These are phyloP conservation scores for Cyclophora albipunctata DNA, from an alignment of 2,888 invertebrate species.

Conservation along the genomic window DNA sequence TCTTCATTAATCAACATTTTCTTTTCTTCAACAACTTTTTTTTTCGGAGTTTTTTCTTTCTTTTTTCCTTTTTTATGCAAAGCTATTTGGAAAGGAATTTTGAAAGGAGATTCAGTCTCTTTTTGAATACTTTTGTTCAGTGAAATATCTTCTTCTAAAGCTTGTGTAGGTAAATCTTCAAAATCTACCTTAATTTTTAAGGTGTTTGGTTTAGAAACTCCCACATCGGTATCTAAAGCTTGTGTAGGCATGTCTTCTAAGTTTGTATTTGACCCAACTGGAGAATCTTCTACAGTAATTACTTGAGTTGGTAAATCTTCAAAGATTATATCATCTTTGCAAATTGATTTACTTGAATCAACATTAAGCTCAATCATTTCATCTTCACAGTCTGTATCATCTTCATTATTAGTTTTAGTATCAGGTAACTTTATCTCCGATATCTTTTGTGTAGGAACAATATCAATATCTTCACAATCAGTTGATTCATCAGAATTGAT, in stretches of 20 bases:
- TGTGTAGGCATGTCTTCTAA: conserved; percentile 46
- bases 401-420: conserved; percentile 26
- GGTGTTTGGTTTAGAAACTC: not conserved
- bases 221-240: conserved; percentile 23
- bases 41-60: conserved; percentile 19
- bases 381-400: conserved; percentile 44
- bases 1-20: conserved; percentile 6
- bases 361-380: conserved; percentile 21
- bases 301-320: conserved; percentile 37
- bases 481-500: conserved; percentile 22
- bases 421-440: conserved; percentile 15
- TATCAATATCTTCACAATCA: conserved; percentile 27
- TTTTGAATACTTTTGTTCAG: conserved; percentile 10
- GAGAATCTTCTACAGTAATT: conserved; percentile 16
- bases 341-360: conserved; percentile 2
- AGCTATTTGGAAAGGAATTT: conserved; percentile 46
- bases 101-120: conserved; percentile 39
- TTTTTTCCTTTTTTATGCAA: conserved; percentile 41
- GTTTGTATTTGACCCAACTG: conserved; percentile 2
- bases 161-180: conserved; percentile 43
- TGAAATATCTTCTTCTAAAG: conserved; percentile 26
- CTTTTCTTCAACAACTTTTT: conserved; percentile 12
- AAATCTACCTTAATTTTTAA: conserved; percentile 19
- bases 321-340: conserved; percentile 12
- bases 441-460: conserved; percentile 22